Evolutionary conservation across 2,797 vertebrate genomes (phyloP), one percentile per base, ranked within the genome.

Genomic region (Pelobates cultripes): DNA sequence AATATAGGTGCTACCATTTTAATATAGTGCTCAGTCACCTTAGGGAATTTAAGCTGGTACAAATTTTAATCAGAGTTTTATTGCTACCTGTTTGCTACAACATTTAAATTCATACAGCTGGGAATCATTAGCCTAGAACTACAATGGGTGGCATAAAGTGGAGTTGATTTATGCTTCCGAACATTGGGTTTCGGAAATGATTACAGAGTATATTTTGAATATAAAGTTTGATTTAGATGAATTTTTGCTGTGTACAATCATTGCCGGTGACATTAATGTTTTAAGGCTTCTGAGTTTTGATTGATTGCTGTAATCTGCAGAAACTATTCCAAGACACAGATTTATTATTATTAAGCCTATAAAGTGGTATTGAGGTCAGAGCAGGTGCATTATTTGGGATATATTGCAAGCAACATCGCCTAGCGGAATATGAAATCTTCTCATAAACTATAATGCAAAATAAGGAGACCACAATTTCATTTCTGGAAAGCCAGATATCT

Each of bases 311-410:
- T 93, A 94, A 94, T 93, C 91, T 93, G 85, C 67, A 88, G 76
- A 90, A 93, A 91, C 90, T 94, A 93, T 94, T 94, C 94, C 89
- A 90, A 87, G 90, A 92, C 88, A 91, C 87, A 92, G 90, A 93
- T 95, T 93, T 94, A 93, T 94, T 91, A 91, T 83, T 84, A 84
- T 92, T 92, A 93, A 93, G 87, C 87, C 88, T 90, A 91, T 92
- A 91, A 94, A 93, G 91, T 86, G 86, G 88, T 91, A 89, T 90
- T 89, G 91, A 90, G 90, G 92, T 94, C 92, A 91, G 89, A 86
- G 89, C 83, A 88, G 92, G 86, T 85, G 83, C 86, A 85, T 90
- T 88, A 91, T 90, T 88, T 91, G 88, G 91, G 87, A 91, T 90
- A 85, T 86, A 89, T 92, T 89, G 88, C 88, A 90, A 91, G 90